Evolutionary conservation across 2,888 invertebrate species (phyloP).

Genomic region (Pandemis cinnamomeana): DNA sequence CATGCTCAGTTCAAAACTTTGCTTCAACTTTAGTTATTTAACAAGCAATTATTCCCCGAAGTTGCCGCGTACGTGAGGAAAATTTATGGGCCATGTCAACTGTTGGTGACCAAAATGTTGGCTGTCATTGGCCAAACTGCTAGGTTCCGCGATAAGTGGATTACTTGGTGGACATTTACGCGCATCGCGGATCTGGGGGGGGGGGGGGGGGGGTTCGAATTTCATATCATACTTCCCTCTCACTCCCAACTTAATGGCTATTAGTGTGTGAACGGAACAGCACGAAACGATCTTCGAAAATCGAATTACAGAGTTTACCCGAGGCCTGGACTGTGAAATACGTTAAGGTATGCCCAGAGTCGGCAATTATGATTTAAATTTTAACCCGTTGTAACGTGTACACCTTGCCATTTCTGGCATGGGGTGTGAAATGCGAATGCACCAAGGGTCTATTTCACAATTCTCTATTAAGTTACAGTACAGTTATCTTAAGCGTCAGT

Average conservation of each 20-base stretch:
- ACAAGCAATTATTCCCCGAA: slow-evolving; percentile 43
- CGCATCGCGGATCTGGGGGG: not conserved
- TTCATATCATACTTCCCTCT: not conserved
- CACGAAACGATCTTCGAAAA: not conserved
- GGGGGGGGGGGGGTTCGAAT: not conserved
- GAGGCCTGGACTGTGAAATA: no score
- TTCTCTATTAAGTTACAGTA: no score
- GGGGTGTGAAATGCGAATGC: no score
- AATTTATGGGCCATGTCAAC: slow-evolving; percentile 52
- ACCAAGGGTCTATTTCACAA: no score
- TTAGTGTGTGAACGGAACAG: no score
- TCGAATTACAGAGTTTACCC: no score
- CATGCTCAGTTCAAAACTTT: slow-evolving; percentile 28
- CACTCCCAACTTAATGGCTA: not conserved
- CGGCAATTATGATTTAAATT: no score
- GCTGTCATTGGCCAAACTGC: slow-evolving; percentile 55
- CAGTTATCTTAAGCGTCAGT: no score
- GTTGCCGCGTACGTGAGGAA: slow-evolving; percentile 49
- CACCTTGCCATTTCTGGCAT: no score
- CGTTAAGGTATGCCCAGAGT: no score
- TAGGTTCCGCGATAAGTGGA: slow-evolving; percentile 57
- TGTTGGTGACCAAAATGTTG: slow-evolving; percentile 54
- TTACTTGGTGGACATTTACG: slow-evolving; percentile 63
- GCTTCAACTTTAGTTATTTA: slow-evolving; percentile 33
- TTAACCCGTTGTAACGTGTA: no score